phyloP scores from a whole-genome alignment of 2,888 invertebrate species.

The Hirtodrosophila trivittata region DNA sequence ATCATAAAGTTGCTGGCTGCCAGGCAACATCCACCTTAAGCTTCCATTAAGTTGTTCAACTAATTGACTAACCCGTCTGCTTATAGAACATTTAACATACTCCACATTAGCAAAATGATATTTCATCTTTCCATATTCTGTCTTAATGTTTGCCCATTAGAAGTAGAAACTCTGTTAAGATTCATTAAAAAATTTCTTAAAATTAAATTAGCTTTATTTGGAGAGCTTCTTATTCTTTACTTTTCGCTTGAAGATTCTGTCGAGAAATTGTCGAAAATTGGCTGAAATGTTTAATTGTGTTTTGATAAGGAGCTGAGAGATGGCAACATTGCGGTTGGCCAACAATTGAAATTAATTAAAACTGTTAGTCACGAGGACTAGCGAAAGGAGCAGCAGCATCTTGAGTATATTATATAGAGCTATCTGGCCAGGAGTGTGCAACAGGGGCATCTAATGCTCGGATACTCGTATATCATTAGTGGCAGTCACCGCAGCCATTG shows the following conservation, averaged over 20 bases:
- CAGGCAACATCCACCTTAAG: not conserved
- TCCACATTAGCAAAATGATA: too few relatives aligned
- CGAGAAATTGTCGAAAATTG: not conserved
- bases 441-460: slow-evolving; percentile 16
- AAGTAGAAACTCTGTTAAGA: not conserved
- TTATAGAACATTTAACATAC: slow-evolving; percentile 11
- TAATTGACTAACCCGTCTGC: slow-evolving; percentile 30
- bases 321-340: slow-evolving; percentile 27
- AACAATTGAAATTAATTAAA: slow-evolving; percentile 70
- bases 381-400: not conserved
- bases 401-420: too few relatives aligned
- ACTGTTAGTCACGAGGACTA: slow-evolving; percentile 20
- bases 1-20: not conserved
- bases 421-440: slow-evolving; percentile 5
- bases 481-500: slow-evolving; percentile 13
- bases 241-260: too few relatives aligned
- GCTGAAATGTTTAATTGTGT: slow-evolving; percentile 13
- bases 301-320: slow-evolving; percentile 12
- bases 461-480: slow-evolving; percentile 43
- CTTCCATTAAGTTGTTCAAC: not conserved
- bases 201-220: slow-evolving; percentile 12
- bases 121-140: too few relatives aligned
- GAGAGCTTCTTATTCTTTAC: too few relatives aligned
- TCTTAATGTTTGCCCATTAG: slow-evolving; percentile 3
- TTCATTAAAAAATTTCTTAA: slow-evolving; percentile 16